These are phyloP conservation scores for Aptenodytes forsteri DNA, from an alignment of 2,113 vertebrate genomes.

Conservation along the genomic window DNA sequence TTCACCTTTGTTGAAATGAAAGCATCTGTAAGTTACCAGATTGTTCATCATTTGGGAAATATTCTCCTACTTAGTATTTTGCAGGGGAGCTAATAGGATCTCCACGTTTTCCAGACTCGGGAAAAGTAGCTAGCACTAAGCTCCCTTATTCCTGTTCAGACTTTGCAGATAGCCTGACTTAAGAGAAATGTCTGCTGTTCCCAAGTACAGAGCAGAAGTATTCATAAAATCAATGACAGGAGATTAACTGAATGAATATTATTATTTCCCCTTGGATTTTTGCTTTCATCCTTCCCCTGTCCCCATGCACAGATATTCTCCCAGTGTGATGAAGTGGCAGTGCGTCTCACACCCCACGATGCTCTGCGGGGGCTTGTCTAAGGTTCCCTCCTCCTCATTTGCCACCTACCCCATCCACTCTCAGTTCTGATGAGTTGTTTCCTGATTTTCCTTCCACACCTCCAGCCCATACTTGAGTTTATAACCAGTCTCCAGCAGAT, in stretches of 20 bases:
- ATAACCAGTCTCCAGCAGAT: neutral
- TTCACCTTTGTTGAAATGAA: neutral
- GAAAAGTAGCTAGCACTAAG: neutral
- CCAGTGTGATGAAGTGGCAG: neutral
- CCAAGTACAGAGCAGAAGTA: neutral
- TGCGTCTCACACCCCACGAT: accelerated
- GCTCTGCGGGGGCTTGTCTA: neutral
- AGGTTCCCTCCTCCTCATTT: neutral
- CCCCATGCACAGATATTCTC: neutral
- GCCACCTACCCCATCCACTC: neutral
- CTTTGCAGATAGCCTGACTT: neutral
- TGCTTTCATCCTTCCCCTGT: neutral
- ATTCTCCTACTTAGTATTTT: neutral
- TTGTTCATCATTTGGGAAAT: neutral
- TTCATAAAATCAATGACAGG: neutral
- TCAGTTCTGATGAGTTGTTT: neutral
- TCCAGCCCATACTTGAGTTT: neutral
- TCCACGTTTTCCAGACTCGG: neutral
- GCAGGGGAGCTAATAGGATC: neutral
- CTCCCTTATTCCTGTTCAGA: neutral
- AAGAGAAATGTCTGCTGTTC: neutral
- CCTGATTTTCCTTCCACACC: neutral
- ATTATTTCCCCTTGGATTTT: neutral
- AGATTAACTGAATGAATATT: neutral
- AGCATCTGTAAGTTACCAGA: neutral